Conservation (phyloP, 2,888 invertebrate genomes). For the Lepetodrilus schrolli region DNA sequence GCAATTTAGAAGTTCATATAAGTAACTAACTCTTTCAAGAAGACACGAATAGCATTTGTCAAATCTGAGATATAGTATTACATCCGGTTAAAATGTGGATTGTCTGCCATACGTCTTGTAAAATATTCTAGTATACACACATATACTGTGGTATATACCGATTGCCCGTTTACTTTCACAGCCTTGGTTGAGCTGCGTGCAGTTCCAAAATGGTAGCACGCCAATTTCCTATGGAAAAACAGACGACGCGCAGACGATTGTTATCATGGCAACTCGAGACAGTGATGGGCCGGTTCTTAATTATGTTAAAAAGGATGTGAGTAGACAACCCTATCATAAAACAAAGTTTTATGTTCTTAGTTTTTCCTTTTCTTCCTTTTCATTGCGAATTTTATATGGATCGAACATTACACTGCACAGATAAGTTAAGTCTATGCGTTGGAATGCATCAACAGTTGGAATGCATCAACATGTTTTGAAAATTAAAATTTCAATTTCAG, state of each 20-base stretch:
- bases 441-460: background rate
- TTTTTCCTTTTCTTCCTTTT: background rate
- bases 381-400: background rate
- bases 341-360: no score
- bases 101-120: no score
- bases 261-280: background rate
- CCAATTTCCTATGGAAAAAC: conserved; percentile 32
- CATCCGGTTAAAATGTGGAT: no score
- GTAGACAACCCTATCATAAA: no score
- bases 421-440: background rate
- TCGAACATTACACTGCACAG: no score
- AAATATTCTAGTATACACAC: no score
- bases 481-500: background rate
- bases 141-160: no score
- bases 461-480: background rate
- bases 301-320: background rate
- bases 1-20: no score
- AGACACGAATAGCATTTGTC: no score
- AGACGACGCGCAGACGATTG: conserved; percentile 34
- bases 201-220: conserved; percentile 30
- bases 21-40: no score
- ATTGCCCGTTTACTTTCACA: conserved; percentile 19
- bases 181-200: conserved; percentile 36
- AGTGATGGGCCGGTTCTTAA: background rate
- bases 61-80: no score